Evolutionary conservation across 2,797 vertebrate genomes (phyloP).

Genomic region (Pangasius macronema): DNA sequence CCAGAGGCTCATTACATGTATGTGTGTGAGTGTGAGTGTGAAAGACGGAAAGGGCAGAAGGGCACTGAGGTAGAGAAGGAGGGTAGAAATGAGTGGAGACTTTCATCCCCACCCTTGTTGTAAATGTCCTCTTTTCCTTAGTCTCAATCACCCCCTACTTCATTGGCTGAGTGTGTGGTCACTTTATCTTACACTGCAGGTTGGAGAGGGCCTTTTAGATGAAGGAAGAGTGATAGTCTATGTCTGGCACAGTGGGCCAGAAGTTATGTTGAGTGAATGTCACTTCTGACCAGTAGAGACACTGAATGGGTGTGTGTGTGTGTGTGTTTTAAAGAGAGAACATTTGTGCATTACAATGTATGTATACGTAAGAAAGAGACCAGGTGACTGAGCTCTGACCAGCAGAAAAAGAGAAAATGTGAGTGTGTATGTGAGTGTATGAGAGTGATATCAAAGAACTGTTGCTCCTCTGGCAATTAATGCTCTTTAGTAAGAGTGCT

Average conservation of each 20-base stretch:
- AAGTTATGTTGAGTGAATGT: constrained; percentile 28
- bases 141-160: background rate
- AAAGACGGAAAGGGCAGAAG: constrained; percentile 21
- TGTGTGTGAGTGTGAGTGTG: background rate
- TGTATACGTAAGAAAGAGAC: background rate
- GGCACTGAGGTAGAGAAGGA: constrained; percentile 28
- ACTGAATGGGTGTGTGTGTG: background rate
- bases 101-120: constrained; percentile 11
- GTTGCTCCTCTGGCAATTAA: constrained; percentile 62
- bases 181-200: background rate
- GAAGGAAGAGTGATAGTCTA: constrained; percentile 17
- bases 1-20: background rate
- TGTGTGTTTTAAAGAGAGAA: background rate
- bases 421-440: background rate
- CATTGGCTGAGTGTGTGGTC: constrained; percentile 8
- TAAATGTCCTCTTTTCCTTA: constrained; percentile 16
- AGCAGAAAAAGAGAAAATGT: background rate
- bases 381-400: background rate
- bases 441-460: background rate
- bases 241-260: background rate
- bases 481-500: constrained; percentile 64
- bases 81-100: constrained; percentile 13
- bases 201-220: background rate
- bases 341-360: background rate
- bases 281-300: background rate